Evolutionary conservation across 2,888 invertebrate genomes (phyloP).

Genomic region (Orchesellides sinensis): DNA sequence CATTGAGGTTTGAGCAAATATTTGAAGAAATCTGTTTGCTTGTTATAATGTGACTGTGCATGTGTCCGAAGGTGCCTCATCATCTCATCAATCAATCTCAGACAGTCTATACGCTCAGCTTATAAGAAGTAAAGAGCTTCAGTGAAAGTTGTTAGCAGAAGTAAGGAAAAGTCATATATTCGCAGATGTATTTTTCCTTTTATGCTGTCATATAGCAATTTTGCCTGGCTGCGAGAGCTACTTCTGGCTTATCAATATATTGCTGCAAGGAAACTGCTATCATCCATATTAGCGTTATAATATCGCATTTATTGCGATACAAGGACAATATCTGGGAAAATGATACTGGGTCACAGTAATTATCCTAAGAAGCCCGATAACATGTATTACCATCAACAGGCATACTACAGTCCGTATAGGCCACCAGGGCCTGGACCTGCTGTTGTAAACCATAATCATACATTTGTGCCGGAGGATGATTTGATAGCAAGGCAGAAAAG

Average conservation of each 20-base stretch:
- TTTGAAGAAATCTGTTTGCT: not conserved
- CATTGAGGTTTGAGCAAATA: not conserved
- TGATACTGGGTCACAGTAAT: conserved; percentile 50
- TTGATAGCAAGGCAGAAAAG: conserved; percentile 54
- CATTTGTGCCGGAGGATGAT: conserved; percentile 38
- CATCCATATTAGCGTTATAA: too few relatives aligned
- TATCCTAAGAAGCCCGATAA: conserved; percentile 57
- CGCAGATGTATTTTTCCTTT: not conserved
- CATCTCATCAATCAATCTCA: conserved; percentile 19
- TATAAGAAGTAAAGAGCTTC: not conserved
- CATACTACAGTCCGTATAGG: conserved; percentile 8
- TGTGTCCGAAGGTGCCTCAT: conserved; percentile 20
- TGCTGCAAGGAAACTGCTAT: not conserved
- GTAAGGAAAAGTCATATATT: conserved; percentile 21
- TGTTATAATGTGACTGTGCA: not conserved
- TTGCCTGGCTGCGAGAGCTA: not conserved
- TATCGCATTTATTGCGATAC: too few relatives aligned
- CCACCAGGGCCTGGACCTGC: not conserved
- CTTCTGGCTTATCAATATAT: too few relatives aligned
- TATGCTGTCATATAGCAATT: too few relatives aligned
- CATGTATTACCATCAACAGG: conserved; percentile 47
- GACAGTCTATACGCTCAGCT: not conserved
- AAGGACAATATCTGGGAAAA: too few relatives aligned
- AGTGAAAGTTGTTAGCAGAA: conserved; percentile 1
- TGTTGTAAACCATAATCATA: conserved; percentile 19